Conservation (phyloP, 2,797 vertebrate species). For the Danio albolineatus region DNA sequence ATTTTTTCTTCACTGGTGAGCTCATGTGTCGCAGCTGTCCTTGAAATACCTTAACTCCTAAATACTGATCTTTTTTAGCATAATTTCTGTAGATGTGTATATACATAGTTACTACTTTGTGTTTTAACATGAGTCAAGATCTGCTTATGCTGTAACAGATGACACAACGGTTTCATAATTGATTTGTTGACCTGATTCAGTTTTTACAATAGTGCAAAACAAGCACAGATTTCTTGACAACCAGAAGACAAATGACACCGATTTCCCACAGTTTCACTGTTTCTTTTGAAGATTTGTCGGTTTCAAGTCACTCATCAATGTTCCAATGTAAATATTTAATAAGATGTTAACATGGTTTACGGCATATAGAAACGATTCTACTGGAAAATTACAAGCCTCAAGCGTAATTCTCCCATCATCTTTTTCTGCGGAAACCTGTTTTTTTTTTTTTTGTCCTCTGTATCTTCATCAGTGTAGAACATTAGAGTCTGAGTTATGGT, state of each 20-base stretch:
- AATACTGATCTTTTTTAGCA: neutral
- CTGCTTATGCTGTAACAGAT: neutral
- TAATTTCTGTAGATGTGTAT: too few relatives aligned
- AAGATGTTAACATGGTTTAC: slow-evolving; percentile 9
- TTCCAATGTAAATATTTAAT: slow-evolving; percentile 35
- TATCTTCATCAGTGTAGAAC: neutral
- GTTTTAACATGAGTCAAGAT: neutral
- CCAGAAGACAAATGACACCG: neutral
- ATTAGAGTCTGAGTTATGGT: slow-evolving; percentile 22
- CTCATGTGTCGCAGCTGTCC: too few relatives aligned
- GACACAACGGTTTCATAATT: neutral
- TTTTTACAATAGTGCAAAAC: neutral
- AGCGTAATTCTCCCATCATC: neutral
- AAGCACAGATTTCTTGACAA: neutral
- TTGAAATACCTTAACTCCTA: neutral
- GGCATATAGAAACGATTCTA: slow-evolving; percentile 9
- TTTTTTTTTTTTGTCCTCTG: neutral
- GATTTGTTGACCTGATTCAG: slow-evolving; percentile 6
- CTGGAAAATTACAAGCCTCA: slow-evolving; percentile 8
- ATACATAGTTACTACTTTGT: too few relatives aligned
- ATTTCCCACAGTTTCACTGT: neutral
- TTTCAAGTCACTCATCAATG: slow-evolving; percentile 17
- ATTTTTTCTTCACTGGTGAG: too few relatives aligned
- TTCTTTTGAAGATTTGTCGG: neutral
- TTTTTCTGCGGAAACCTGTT: neutral